Percentiles rank a stretch among this genome's conserved stretches.
These are phyloP conservation scores for Drosophila subobscura DNA, from an alignment of 1,140 invertebrate genomes.

Conservation along the genomic window DNA sequence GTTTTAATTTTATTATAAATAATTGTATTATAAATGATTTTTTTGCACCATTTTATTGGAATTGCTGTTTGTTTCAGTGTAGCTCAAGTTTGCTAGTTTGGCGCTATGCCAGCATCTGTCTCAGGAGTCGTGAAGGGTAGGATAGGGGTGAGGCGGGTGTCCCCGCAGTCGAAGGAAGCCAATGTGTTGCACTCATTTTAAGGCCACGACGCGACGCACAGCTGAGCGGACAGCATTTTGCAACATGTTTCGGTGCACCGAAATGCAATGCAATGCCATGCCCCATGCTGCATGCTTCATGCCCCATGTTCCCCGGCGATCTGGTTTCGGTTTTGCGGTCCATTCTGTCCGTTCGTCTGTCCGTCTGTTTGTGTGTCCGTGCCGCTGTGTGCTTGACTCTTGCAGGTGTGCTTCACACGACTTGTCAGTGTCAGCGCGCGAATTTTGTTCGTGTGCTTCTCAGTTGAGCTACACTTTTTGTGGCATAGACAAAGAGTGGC, in stretches of 20 bases:
- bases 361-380: constrained; percentile 36
- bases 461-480: constrained; percentile 4
- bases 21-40: no score
- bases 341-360: constrained; percentile 48
- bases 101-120: constrained; percentile 63
- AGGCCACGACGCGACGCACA: constrained; percentile 64
- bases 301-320: constrained; percentile 17
- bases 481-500: constrained; percentile 37
- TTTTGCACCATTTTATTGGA: no score
- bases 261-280: constrained; percentile 25
- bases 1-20: no score
- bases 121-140: background rate
- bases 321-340: constrained; percentile 57
- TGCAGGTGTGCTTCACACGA: constrained; percentile 81
- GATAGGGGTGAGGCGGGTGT: background rate
- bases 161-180: constrained; percentile 41
- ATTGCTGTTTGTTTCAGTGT: background rate
- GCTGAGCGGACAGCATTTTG: constrained; percentile 66
- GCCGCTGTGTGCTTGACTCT: constrained; percentile 57
- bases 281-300: constrained; percentile 10
- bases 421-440: constrained; percentile 76
- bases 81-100: constrained; percentile 68
- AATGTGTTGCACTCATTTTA: constrained; percentile 78
- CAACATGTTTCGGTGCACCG: constrained; percentile 61
- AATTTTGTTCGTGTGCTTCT: constrained; percentile 35